A percentile compares a stretch with the other conserved stretches of the same genome.
These are phyloP conservation scores for Sycophila sp. DNA, from an alignment of 1,140 invertebrate genomes.

Conservation along the genomic window DNA sequence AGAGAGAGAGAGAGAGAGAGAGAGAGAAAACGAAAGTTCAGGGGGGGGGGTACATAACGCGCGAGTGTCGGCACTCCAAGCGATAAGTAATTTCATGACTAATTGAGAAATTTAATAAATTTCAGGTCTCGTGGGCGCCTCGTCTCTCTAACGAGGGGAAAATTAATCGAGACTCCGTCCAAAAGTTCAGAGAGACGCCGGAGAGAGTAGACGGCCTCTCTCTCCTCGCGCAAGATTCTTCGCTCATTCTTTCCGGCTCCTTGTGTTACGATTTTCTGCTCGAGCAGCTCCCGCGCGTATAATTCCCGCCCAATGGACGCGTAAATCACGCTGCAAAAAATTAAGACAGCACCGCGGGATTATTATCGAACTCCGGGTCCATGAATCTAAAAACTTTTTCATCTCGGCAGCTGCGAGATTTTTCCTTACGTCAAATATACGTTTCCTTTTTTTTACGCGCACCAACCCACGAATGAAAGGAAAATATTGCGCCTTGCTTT, in stretches of 20 bases:
- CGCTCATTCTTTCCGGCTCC: slow-evolving; percentile 23
- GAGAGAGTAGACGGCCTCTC: too few species aligned
- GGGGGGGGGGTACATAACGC: not conserved
- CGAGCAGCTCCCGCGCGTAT: not conserved
- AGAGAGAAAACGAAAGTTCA: not conserved
- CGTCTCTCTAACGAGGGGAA: slow-evolving; percentile 17
- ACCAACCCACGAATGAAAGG: too few species aligned
- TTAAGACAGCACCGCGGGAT: not conserved
- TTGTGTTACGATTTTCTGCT: not conserved
- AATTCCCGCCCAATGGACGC: not conserved
- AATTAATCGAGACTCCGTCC: slow-evolving; percentile 26
- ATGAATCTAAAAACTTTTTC: slow-evolving; percentile 1
- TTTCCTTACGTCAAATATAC: too few species aligned
- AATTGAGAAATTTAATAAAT: slow-evolving; percentile 42
- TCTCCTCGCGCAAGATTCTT: too few species aligned
- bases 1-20: not conserved
- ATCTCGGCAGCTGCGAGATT: too few species aligned
- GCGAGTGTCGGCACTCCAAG: not conserved
- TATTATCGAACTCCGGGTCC: not conserved
- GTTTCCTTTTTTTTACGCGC: too few species aligned
- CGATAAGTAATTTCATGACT: slow-evolving; percentile 38
- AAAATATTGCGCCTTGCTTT: too few species aligned
- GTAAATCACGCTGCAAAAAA: slow-evolving; percentile 13
- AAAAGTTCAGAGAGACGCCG: not conserved
- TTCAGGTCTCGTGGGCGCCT: not conserved